Base-by-base conservation (phyloP, 2,113 vertebrate species). In the Nyctereutes procyonoides region DNA sequence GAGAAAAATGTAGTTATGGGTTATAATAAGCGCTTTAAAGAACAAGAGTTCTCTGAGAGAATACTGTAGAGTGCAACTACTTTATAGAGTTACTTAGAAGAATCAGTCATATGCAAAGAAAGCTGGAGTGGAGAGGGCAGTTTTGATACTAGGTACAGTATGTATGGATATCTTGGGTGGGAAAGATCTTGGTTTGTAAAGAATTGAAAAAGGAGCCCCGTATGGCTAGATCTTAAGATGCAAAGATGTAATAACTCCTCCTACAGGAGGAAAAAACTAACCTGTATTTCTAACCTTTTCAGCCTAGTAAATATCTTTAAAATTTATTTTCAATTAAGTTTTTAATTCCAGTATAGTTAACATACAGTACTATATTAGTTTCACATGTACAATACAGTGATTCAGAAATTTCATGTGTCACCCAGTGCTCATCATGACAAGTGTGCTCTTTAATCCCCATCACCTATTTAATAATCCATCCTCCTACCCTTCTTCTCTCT, bases 131-230 rank as follows among this genome's bases (percentile, higher is more conserved):
- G 51, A 71, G 19, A 63, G 10, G 24, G 48, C 28, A n/a, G 32
- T 86, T 90, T 73, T 86, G 69, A 12, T 65, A 71, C 63, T 60
- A 86, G 51, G 19, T 86, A 67, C 35, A 60, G 17, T 62, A 56
- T 73, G 14, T 86, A 28, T 86, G 38, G 92, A 60, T 85, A 12
- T 62, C 30, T 73, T 80, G 7, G 58, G 35, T 90, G 56, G 90
- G 56, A 93, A 93, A 90, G 56, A 77, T 92, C 32, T 82, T 92
- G 32, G 67, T 67, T 76, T 96, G 82, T 92, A 67, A 88, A 86
- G 48, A 90, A 55, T 43, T 82, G 35, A 81, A 87, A 81, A 87
- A 81, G 74, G 48, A 24, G 35, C 10, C 30, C 15, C 60, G 8
- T 80, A 14, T 79, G 32, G 38, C 14, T 88, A 30, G 19, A 87